phyloP scores from a whole-genome alignment of 2,113 vertebrate genomes.

The Microcebus murinus region DNA sequence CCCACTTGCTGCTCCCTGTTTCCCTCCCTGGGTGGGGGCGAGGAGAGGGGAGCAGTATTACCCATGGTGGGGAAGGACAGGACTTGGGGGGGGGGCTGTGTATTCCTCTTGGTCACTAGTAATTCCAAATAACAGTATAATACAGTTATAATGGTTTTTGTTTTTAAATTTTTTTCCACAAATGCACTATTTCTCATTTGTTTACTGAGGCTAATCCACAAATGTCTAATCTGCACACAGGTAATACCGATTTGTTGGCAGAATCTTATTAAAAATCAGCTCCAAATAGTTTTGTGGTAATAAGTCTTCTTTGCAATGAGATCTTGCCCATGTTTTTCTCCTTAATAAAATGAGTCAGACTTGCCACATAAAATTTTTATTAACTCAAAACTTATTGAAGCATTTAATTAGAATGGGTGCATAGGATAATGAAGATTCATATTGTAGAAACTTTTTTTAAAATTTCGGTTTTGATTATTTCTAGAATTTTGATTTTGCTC shows the following conservation, averaged over 20 bases:
- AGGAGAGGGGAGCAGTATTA: no score
- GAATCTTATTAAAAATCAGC: slow-evolving; percentile 28
- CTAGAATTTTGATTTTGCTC: neutral
- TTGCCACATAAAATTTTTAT: neutral
- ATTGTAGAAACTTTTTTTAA: neutral
- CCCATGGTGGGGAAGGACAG: neutral
- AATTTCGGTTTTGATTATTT: neutral
- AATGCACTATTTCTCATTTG: neutral
- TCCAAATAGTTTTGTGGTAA: neutral
- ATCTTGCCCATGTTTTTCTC: slow-evolving; percentile 16
- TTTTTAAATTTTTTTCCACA: neutral
- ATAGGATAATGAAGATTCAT: neutral
- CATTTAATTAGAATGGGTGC: neutral
- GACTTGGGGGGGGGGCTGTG: neutral
- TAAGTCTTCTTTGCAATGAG: neutral
- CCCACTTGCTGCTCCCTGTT: no score
- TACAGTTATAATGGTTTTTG: neutral
- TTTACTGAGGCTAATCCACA: neutral
- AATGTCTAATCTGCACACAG: neutral
- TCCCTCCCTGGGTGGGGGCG: neutral
- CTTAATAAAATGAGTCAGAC: slow-evolving; percentile 47
- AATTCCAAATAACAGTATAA: neutral
- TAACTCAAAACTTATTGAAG: slow-evolving; percentile 1
- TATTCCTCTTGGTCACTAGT: no score
- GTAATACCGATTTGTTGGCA: neutral